phyloP scores from a whole-genome alignment of 37 sponge, comb jelly and placozoan genomes.

The Bolinopsis microptera region DNA sequence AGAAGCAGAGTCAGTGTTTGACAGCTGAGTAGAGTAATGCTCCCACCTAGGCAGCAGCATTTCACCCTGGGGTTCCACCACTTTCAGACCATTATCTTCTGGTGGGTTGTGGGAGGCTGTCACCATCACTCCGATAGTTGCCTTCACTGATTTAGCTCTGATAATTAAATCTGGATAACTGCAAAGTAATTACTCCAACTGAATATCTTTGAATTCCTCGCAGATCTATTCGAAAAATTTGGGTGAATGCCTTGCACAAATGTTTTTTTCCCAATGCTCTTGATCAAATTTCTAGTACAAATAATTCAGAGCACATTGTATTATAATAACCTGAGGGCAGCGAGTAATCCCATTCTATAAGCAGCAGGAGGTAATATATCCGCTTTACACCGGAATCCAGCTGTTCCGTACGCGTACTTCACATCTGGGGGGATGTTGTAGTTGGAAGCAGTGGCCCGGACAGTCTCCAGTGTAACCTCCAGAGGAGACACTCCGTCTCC shows the following conservation, averaged over 20 bases:
- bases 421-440: not conserved
- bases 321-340: conserved; percentile 85
- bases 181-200: not conserved
- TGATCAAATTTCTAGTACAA: too few relatives aligned
- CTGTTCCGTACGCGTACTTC: conserved; percentile 88
- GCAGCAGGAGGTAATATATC: conserved; percentile 76
- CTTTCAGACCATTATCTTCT: conserved; percentile 93
- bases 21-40: conserved; percentile 75
- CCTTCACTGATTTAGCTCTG: conserved; percentile 23
- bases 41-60: conserved; percentile 92
- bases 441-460: not conserved
- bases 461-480: not conserved
- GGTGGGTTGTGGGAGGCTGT: conserved; percentile 99
- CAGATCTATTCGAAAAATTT: too few relatives aligned
- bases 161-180: too few relatives aligned
- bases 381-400: conserved; percentile 89
- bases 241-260: too few relatives aligned
- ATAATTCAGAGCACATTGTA: too few relatives aligned
- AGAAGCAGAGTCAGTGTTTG: conserved; percentile 71
- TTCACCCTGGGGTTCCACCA: conserved; percentile 90
- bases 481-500: not conserved
- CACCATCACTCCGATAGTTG: conserved; percentile 80
- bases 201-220: not conserved
- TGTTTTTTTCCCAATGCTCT: too few relatives aligned
- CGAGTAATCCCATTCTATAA: conserved; percentile 86